phyloP scores from a whole-genome alignment of 2,113 vertebrate species.

The Myrmophylax atrothorax region DNA sequence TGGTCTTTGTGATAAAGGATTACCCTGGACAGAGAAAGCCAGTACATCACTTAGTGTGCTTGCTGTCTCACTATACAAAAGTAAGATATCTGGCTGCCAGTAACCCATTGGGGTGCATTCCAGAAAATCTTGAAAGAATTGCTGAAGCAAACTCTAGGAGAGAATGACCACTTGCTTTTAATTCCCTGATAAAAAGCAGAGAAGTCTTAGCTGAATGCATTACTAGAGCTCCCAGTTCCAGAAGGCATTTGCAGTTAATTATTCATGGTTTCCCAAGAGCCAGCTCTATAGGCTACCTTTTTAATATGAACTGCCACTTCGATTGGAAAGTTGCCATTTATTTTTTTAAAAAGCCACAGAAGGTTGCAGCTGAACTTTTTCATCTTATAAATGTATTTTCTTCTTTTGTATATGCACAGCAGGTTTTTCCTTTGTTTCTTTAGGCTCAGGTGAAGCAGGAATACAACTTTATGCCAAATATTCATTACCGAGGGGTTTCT shows the following conservation, averaged over 20 bases:
- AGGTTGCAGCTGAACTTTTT: background rate
- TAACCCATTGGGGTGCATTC: background rate
- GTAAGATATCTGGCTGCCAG: background rate
- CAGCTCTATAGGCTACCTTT: background rate
- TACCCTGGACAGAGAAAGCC: background rate
- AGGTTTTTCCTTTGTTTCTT: background rate
- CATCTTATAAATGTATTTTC: slow-evolving; percentile 33
- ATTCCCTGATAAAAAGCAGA: background rate
- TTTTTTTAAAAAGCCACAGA: background rate
- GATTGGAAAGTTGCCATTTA: slow-evolving; percentile 11
- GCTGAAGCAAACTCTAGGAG: background rate
- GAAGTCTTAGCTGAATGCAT: background rate
- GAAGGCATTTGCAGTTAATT: background rate
- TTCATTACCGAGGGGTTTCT: slow-evolving; percentile 11
- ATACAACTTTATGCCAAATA: slow-evolving; percentile 32
- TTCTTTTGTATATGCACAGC: background rate
- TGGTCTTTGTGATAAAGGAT: background rate
- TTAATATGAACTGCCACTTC: background rate
- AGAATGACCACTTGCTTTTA: background rate
- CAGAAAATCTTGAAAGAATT: background rate
- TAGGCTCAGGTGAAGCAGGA: slow-evolving; percentile 37
- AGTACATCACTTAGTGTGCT: background rate
- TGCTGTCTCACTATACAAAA: background rate
- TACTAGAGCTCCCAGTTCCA: background rate
- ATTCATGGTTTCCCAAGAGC: background rate